phyloP scores from a whole-genome alignment of 2,113 vertebrate species.

The Malurus melanocephalus region DNA sequence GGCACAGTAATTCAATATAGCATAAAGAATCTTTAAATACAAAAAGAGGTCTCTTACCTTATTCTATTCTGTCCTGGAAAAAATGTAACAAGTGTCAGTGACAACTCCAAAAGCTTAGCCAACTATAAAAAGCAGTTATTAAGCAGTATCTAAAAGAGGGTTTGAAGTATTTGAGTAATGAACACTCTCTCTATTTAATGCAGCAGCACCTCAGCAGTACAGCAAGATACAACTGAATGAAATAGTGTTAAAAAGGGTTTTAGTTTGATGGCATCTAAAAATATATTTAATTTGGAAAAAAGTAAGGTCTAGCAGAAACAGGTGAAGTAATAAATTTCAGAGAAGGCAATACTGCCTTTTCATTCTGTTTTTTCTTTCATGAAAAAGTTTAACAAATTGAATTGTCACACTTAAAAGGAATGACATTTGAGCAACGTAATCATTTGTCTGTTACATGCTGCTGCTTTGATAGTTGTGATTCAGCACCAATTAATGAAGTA shows the following conservation, averaged over 20 bases:
- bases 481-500: background rate
- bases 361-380: background rate
- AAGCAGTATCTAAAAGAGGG: background rate
- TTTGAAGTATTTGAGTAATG: background rate
- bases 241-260: background rate
- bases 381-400: conserved; percentile 5
- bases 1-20: background rate
- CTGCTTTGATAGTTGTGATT: background rate
- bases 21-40: background rate
- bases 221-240: background rate
- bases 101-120: background rate
- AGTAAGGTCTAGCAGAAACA: background rate
- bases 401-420: background rate
- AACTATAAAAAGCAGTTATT: background rate
- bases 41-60: background rate
- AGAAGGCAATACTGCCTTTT: background rate
- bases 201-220: background rate
- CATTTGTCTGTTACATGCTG: background rate
- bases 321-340: background rate
- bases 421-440: background rate
- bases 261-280: background rate
- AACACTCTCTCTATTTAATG: background rate
- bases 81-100: background rate
- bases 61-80: background rate
- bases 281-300: background rate